A percentile compares a stretch with the other conserved stretches of the same genome.
phyloP scores from a whole-genome alignment of 2,113 vertebrate species.

The Chaenogobius annularis region DNA sequence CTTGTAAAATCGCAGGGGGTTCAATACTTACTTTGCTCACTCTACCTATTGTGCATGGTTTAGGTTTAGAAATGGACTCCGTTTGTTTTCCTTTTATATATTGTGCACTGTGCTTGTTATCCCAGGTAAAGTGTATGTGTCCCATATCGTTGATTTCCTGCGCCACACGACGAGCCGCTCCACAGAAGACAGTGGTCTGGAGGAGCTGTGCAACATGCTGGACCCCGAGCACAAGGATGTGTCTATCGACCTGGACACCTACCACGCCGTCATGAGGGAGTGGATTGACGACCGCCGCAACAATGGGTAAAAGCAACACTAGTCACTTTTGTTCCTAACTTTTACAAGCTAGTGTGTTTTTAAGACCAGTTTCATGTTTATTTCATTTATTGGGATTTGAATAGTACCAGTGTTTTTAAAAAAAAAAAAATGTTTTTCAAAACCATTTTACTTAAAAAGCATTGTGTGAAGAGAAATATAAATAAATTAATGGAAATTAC shows the following conservation, averaged over 20 bases:
- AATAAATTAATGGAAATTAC: too few species aligned
- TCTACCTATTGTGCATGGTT: not conserved
- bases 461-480: too few species aligned
- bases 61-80: not conserved
- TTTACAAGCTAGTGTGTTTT: not conserved
- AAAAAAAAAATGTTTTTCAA: too few species aligned
- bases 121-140: conserved; percentile 86
- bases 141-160: conserved; percentile 86
- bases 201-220: conserved; percentile 86
- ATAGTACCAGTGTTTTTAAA: too few species aligned
- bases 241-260: conserved; percentile 84
- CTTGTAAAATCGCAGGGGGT: too few species aligned
- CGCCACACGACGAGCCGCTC: conserved; percentile 80
- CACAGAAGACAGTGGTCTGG: conserved; percentile 82
- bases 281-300: conserved; percentile 84
- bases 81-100: not conserved
- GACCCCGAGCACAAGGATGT: conserved; percentile 85
- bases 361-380: too few species aligned
- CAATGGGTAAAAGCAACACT: conserved; percentile 70
- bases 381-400: too few species aligned
- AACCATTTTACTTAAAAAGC: too few species aligned
- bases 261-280: conserved; percentile 84
- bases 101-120: not conserved
- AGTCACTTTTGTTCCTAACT: too few species aligned
- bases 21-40: too few species aligned